Conservation (phyloP, 2,113 vertebrate species). For the Megaceryle maxima region DNA sequence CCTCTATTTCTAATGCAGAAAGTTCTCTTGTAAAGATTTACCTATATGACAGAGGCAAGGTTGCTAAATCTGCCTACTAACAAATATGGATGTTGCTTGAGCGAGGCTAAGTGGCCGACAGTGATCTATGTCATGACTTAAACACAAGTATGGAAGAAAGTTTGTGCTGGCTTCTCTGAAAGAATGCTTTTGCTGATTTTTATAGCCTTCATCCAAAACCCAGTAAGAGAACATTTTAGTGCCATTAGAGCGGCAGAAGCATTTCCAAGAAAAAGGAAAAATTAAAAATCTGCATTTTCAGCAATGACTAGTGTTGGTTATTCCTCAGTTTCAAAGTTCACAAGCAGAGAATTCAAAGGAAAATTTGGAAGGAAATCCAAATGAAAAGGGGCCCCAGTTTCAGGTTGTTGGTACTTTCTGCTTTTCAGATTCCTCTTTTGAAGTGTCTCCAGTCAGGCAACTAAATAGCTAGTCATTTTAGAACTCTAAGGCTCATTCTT, state of each 20-base stretch:
- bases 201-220: constrained; percentile 5
- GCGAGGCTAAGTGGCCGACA: not conserved
- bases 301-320: not conserved
- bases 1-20: not conserved
- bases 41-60: not conserved
- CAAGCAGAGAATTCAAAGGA: not conserved
- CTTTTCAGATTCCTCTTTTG: not conserved
- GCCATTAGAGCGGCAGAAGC: not conserved
- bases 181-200: not conserved
- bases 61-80: not conserved
- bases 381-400: not conserved
- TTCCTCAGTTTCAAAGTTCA: constrained; percentile 11
- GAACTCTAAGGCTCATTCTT: not conserved
- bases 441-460: constrained; percentile 1
- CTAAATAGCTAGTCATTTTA: not conserved
- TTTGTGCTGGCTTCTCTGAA: not conserved
- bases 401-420: constrained; percentile 7
- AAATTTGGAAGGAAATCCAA: not conserved
- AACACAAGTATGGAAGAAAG: not conserved
- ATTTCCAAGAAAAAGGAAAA: constrained; percentile 51
- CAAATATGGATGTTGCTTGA: not conserved
- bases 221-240: not conserved
- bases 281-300: constrained; percentile 40
- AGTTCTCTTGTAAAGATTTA: not conserved
- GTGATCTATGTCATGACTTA: not conserved